phyloP scores from a whole-genome alignment of 1,140 invertebrate genomes.

The Cyrtorhinus lividipennis region DNA sequence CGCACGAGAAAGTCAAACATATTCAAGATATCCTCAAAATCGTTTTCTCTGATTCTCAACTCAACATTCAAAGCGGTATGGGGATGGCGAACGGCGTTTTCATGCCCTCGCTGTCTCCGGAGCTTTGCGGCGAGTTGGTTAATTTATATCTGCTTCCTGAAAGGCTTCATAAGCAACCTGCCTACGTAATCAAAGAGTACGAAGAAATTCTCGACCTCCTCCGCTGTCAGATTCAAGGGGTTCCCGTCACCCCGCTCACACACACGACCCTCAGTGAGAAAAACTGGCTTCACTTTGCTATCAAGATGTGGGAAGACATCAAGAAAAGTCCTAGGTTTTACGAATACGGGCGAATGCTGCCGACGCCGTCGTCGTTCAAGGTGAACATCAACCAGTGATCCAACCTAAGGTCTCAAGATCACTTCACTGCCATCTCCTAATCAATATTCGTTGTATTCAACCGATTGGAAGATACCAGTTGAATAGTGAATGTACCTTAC shows the following conservation, averaged over 20 bases:
- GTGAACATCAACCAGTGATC: too few species aligned
- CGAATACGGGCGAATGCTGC: constrained; percentile 60
- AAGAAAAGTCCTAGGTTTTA: constrained; percentile 68
- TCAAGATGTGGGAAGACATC: constrained; percentile 65
- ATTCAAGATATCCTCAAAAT: constrained; percentile 41
- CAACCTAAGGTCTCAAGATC: too few species aligned
- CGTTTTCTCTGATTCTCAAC: constrained; percentile 52
- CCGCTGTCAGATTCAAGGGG: constrained; percentile 50
- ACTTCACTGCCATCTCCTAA: too few species aligned
- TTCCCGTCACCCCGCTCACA: constrained; percentile 46
- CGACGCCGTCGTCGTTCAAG: constrained; percentile 29
- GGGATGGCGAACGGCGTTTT: constrained; percentile 43
- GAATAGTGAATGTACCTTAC: too few species aligned
- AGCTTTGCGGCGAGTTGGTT: constrained; percentile 38
- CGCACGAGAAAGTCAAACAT: constrained; percentile 35
- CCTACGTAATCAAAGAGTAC: too few species aligned
- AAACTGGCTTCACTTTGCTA: constrained; percentile 58
- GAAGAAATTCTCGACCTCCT: background rate
- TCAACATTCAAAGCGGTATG: constrained; percentile 51
- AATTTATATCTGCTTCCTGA: constrained; percentile 56
- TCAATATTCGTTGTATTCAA: too few species aligned
- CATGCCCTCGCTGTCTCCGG: constrained; percentile 37
- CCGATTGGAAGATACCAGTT: too few species aligned
- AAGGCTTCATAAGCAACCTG: too few species aligned
- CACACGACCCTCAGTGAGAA: constrained; percentile 49